Percentiles rank a stretch among this genome's conserved stretches.
Evolutionary conservation across 2,888 invertebrate species (phyloP).

Genomic region (Gastrophysa polygoni): DNA sequence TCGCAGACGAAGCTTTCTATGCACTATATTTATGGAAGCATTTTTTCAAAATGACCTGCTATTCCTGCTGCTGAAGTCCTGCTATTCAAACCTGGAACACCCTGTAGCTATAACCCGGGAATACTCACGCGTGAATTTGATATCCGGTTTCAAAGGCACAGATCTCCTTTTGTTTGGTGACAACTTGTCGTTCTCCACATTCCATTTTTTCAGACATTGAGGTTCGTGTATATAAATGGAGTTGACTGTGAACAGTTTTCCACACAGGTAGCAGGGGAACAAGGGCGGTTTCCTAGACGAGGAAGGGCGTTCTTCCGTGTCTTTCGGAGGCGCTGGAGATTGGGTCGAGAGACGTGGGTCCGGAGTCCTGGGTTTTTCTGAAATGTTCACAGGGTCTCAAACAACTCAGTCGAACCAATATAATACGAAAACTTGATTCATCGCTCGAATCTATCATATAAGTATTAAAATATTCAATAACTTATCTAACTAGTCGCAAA

Average conservation of each 20-base stretch:
- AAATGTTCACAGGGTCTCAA: not conserved
- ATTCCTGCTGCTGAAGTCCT: no score
- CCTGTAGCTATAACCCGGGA: not conserved
- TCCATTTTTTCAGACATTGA: slow-evolving; percentile 71
- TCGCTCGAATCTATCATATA: no score
- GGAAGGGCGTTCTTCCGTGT: slow-evolving; percentile 36
- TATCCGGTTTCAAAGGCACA: slow-evolving; percentile 65
- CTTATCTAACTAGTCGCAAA: no score
- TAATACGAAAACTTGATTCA: no score
- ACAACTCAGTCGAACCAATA: no score
- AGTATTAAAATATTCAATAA: no score
- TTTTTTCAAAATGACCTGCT: no score
- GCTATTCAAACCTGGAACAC: no score
- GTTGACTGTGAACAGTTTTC: slow-evolving; percentile 66
- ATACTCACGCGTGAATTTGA: slow-evolving; percentile 58
- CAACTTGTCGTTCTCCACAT: slow-evolving; percentile 65
- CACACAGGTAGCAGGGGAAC: slow-evolving; percentile 68
- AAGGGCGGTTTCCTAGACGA: slow-evolving; percentile 48
- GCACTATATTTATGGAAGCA: no score
- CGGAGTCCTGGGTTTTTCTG: slow-evolving; percentile 16
- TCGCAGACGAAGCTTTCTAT: no score
- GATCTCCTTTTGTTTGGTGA: slow-evolving; percentile 62
- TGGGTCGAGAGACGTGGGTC: slow-evolving; percentile 8
- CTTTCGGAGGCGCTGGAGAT: slow-evolving; percentile 13
- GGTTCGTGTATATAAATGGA: slow-evolving; percentile 70